Evolutionary conservation across 2,888 invertebrate genomes (phyloP), one percentile per base, ranked within the genome.

Genomic region (Diplolepis rosae): DNA sequence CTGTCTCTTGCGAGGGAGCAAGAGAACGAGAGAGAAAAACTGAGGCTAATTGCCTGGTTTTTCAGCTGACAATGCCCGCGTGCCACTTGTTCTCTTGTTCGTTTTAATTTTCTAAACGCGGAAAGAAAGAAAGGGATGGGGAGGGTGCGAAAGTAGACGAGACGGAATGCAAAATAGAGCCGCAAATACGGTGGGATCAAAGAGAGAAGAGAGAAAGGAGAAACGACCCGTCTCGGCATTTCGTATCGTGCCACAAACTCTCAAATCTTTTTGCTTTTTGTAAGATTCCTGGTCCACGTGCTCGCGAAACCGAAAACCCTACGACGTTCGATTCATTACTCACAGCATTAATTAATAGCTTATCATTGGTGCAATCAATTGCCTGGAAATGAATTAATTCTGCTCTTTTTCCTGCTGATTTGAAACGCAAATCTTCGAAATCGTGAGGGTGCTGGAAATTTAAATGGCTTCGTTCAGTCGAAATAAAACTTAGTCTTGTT

Each of bases 91-190:
- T 54, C 39, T 32, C 30, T 68, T 68, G 28, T 48, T 65, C 30
- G 28, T 77, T 81, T 81, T 75, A 77, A 79, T 81, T 81, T 77
- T 79, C 81, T 79, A 78, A 77, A 81, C 76, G 72, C 72, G 77
- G 79, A 76, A 45, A 68, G 61, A 71, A 68, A 65, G 24, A 48
- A 69, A 73, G 68, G 73, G 74, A 65, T 70, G 69, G 68, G 48
- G 71, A 73, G 69, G 76, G 68, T 67, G 68, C 50, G 74, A 56
- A 72, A 76, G 75, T 79, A 80, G 80, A 80, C 84, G 81, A 83
- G 77, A 79, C 75, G 85, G 87, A 83, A 87, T 87, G 86, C 84
- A 87, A 87, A 87, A 85, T 87, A 86, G 84, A 85, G 80, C 72
- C 82, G 81, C 84, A 84, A 85, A 85, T 85, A 79, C 74, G 72